These are phyloP conservation scores for Illadopsis cleaveri DNA, from an alignment of 2,113 vertebrate species.

Conservation along the genomic window DNA sequence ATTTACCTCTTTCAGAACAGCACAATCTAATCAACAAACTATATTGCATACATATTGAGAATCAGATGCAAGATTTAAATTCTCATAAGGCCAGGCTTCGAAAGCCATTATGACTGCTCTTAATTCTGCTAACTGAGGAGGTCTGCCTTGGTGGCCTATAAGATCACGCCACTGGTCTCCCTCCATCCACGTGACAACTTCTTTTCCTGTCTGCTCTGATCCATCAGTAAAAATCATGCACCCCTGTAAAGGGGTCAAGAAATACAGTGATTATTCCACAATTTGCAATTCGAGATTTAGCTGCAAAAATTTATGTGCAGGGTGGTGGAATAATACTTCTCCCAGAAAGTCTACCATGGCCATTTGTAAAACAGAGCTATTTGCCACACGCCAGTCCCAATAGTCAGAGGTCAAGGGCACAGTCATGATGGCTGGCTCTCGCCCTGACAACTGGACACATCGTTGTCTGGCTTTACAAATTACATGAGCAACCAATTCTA, in stretches of 20 bases:
- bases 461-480: not conserved
- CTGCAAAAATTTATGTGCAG: not conserved
- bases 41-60: too few species aligned
- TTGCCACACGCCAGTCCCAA: not conserved
- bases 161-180: not conserved
- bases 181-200: not conserved
- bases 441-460: not conserved
- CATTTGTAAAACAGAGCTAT: not conserved
- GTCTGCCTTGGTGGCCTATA: not conserved
- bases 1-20: not conserved
- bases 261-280: not conserved
- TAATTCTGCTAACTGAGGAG: not conserved
- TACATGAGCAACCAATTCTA: not conserved
- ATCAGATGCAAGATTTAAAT: not conserved
- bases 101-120: not conserved
- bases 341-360: not conserved
- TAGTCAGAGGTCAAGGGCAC: not conserved
- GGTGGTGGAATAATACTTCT: not conserved
- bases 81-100: not conserved
- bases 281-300: not conserved
- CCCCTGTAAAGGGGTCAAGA: not conserved
- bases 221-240: not conserved
- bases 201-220: not conserved
- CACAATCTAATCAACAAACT: not conserved
- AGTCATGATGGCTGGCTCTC: not conserved